Conservation (phyloP, 2,888 invertebrate genomes). For the Agrochola circellaris region DNA sequence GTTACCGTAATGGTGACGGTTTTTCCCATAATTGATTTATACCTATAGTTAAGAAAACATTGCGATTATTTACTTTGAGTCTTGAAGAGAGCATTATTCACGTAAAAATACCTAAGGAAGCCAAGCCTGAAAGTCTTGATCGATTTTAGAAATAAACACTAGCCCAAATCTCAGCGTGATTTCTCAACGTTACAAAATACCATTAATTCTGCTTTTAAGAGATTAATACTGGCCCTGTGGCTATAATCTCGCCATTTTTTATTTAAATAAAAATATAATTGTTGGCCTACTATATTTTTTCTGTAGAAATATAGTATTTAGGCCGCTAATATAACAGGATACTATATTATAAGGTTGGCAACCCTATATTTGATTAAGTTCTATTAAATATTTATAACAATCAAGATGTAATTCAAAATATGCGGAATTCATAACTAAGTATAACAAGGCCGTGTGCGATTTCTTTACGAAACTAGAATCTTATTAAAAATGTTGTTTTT, state of each 20-base stretch:
- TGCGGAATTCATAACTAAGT: slow-evolving; percentile 27
- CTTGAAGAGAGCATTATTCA: neutral
- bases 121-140: neutral
- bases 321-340: too few relatives aligned
- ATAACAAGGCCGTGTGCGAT: slow-evolving; percentile 23
- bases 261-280: too few relatives aligned
- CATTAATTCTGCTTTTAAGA: too few relatives aligned
- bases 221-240: too few relatives aligned
- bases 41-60: neutral
- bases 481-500: slow-evolving; percentile 41
- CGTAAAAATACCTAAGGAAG: neutral
- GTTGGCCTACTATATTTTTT: too few relatives aligned
- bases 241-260: too few relatives aligned
- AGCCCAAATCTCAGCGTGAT: too few relatives aligned
- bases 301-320: too few relatives aligned
- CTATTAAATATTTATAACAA: too few relatives aligned
- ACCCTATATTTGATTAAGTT: too few relatives aligned
- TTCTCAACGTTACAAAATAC: too few relatives aligned
- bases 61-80: neutral
- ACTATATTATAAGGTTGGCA: too few relatives aligned
- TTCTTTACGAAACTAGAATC: slow-evolving; percentile 35
- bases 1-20: slow-evolving; percentile 7
- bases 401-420: neutral
- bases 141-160: neutral
- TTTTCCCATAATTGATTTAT: slow-evolving; percentile 19